Evolutionary conservation across 2,113 vertebrate species (phyloP).

Genomic region (Hirundichthys speculiger): DNA sequence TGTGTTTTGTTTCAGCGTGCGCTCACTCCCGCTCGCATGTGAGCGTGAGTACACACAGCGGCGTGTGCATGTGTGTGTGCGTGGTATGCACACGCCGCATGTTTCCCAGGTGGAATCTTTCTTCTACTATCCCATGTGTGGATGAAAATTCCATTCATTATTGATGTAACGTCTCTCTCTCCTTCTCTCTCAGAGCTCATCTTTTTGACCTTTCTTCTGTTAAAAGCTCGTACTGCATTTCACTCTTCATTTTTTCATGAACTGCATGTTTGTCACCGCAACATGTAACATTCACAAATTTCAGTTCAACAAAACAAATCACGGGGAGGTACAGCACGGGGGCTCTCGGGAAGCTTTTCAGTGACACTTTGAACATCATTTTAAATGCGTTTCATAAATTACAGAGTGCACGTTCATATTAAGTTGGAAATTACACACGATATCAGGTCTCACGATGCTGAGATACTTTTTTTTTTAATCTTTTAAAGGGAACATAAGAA

Average conservation of each 20-base stretch:
- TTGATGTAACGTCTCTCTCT: slow-evolving; percentile 58
- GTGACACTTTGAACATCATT: slow-evolving; percentile 12
- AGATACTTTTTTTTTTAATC: no score
- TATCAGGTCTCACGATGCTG: no score
- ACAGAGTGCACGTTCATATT: slow-evolving; percentile 25
- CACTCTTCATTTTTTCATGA: slow-evolving; percentile 75
- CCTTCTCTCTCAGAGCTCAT: slow-evolving; percentile 43
- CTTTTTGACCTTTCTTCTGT: slow-evolving; percentile 64
- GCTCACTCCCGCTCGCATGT: not conserved
- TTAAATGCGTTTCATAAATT: slow-evolving; percentile 26
- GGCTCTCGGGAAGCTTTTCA: slow-evolving; percentile 41
- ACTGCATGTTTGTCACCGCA: slow-evolving; percentile 53
- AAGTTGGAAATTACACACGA: no score
- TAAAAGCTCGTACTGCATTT: slow-evolving; percentile 73
- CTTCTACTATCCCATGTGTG: slow-evolving; percentile 35
- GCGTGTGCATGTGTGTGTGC: not conserved
- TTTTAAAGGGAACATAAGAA: no score
- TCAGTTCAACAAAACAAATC: slow-evolving; percentile 51
- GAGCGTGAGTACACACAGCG: not conserved
- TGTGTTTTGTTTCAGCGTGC: no score
- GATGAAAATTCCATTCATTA: slow-evolving; percentile 71
- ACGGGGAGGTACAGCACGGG: slow-evolving; percentile 34
- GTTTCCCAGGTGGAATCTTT: slow-evolving; percentile 55
- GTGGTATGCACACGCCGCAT: slow-evolving; percentile 10
- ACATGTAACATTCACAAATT: slow-evolving; percentile 56